These are phyloP conservation scores for Pachycephus smyrnensis DNA, from an alignment of 2,888 invertebrate species.

Conservation along the genomic window DNA sequence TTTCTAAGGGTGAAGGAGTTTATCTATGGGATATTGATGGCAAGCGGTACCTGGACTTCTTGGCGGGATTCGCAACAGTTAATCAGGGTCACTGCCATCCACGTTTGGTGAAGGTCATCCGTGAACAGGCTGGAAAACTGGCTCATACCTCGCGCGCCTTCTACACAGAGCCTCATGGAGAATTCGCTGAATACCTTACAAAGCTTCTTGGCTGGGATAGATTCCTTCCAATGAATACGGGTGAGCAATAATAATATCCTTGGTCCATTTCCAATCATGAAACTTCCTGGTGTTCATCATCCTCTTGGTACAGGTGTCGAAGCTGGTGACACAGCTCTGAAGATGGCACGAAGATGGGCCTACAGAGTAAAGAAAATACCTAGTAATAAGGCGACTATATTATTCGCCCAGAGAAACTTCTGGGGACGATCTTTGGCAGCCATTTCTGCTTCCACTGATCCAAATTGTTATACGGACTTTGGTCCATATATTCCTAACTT, in stretches of 20 bases:
- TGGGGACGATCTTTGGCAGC: constrained; percentile 88
- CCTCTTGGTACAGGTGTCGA: constrained; percentile 74
- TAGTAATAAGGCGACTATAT: constrained; percentile 75
- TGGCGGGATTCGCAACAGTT: constrained; percentile 85
- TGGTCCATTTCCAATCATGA: neutral
- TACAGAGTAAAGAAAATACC: constrained; percentile 81
- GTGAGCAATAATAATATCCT: constrained; percentile 49
- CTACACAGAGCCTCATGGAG: constrained; percentile 79
- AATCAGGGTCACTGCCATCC: constrained; percentile 88
- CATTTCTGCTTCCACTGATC: constrained; percentile 82
- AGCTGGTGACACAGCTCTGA: constrained; percentile 83
- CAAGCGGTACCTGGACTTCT: constrained; percentile 81
- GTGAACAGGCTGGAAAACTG: constrained; percentile 72
- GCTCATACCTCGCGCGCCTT: constrained; percentile 84
- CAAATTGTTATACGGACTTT: constrained; percentile 76
- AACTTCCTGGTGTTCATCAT: neutral
- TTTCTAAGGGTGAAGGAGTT: constrained; percentile 76
- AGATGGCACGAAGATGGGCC: constrained; percentile 85
- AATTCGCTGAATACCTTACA: constrained; percentile 79
- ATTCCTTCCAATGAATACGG: constrained; percentile 87
- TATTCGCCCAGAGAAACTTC: constrained; percentile 84
- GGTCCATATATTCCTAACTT: constrained; percentile 87
- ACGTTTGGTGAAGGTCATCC: constrained; percentile 73
- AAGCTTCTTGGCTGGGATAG: constrained; percentile 81
- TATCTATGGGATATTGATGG: constrained; percentile 86